A percentile compares a stretch with the other conserved stretches of the same genome.
These are phyloP conservation scores for Heliconius charithonia DNA, from an alignment of 2,888 invertebrate species.

Conservation along the genomic window DNA sequence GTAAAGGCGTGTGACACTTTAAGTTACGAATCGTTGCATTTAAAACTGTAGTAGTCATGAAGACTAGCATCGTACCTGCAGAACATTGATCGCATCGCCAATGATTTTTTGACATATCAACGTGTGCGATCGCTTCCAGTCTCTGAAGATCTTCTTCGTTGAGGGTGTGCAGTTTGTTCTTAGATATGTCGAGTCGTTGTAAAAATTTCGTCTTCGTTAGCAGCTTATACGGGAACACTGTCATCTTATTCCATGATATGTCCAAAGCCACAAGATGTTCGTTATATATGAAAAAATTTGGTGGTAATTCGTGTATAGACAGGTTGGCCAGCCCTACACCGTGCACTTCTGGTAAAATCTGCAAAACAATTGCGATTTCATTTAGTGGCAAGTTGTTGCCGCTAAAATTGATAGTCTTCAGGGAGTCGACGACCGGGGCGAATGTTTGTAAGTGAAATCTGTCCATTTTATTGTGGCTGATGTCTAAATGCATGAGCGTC, in stretches of 20 bases:
- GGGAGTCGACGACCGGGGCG: slow-evolving; percentile 84
- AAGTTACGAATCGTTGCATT: slow-evolving; percentile 79
- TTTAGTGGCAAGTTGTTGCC: slow-evolving; percentile 85
- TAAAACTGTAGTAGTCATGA: slow-evolving; percentile 81
- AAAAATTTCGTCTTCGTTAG: slow-evolving; percentile 83
- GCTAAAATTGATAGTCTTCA: slow-evolving; percentile 87
- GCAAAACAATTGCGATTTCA: slow-evolving; percentile 83
- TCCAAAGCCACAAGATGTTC: slow-evolving; percentile 86
- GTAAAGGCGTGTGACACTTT: slow-evolving; percentile 84
- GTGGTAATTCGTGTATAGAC: slow-evolving; percentile 81
- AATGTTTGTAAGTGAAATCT: slow-evolving; percentile 86
- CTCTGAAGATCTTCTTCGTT: slow-evolving; percentile 83
- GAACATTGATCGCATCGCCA: slow-evolving; percentile 88
- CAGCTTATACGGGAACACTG: slow-evolving; percentile 81
- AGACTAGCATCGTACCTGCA: slow-evolving; percentile 82
- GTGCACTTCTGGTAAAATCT: slow-evolving; percentile 83
- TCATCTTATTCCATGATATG: slow-evolving; percentile 88
- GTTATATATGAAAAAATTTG: slow-evolving; percentile 84
- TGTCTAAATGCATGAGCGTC: slow-evolving; percentile 87
- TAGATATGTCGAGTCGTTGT: slow-evolving; percentile 88
- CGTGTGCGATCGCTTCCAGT: slow-evolving; percentile 82
- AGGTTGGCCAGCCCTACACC: slow-evolving; percentile 85
- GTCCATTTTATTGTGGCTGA: slow-evolving; percentile 90
- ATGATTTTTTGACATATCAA: slow-evolving; percentile 85
- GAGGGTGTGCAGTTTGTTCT: slow-evolving; percentile 87